Conservation (phyloP, 2,797 vertebrate species). For the Sebastes steindachneri region DNA sequence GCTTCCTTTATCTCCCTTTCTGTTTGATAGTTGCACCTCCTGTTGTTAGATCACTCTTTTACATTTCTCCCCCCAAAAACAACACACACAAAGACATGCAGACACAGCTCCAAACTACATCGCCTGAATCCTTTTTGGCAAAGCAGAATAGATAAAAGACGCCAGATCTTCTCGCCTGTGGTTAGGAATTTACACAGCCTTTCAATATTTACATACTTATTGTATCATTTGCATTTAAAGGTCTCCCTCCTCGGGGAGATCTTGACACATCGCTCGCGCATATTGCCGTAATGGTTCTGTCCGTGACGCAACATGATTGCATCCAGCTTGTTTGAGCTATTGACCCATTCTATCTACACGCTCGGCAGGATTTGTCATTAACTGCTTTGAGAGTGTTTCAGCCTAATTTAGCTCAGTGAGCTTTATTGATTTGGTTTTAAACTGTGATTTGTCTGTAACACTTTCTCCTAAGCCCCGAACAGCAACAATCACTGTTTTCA, state of each 20-base stretch:
- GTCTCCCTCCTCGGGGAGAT: constrained; percentile 10
- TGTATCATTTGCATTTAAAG: constrained; percentile 42
- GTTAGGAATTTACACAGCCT: constrained; percentile 16
- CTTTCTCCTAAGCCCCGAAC: constrained; percentile 65
- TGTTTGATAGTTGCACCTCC: constrained; percentile 26
- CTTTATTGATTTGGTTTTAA: constrained; percentile 81
- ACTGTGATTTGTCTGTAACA: constrained; percentile 77
- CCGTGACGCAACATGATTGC: constrained; percentile 52
- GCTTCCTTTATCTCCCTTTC: constrained; percentile 2
- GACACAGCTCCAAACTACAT: constrained; percentile 1
- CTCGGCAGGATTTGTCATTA: constrained; percentile 74
- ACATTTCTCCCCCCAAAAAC: constrained; percentile 7
- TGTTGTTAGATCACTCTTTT: constrained; percentile 33
- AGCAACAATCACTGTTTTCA: constrained; percentile 74
- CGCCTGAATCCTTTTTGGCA: constrained; percentile 16
- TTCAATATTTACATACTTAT: constrained; percentile 46
- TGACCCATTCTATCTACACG: constrained; percentile 62
- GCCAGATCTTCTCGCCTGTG: constrained; percentile 4
- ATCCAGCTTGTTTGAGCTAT: constrained; percentile 71
- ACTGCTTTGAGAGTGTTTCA: constrained; percentile 76
- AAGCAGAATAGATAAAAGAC: constrained; percentile 34
- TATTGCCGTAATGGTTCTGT: constrained; percentile 40
- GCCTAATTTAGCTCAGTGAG: constrained; percentile 77
- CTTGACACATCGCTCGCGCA: constrained; percentile 2
- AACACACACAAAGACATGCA: background rate